Evolutionary conservation across 2,888 invertebrate genomes (phyloP), one percentile per base, ranked within the genome.

Genomic region (Liodrosophila aerea): DNA sequence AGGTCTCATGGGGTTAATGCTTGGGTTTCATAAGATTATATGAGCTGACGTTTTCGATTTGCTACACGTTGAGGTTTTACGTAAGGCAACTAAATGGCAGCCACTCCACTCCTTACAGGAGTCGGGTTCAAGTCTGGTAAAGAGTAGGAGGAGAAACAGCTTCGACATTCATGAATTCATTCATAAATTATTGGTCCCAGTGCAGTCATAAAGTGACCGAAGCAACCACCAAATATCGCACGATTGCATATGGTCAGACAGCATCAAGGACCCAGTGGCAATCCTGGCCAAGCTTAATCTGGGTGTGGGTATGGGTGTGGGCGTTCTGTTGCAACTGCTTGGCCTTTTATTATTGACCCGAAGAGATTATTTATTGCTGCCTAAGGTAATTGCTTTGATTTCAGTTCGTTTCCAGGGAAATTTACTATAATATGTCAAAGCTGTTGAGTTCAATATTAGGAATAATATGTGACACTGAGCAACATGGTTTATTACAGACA

Each of bases 121-220:
- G 22, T 22, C n/a, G n/a, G n/a, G n/a, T n/a, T n/a, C n/a, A n/a
- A n/a, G n/a, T n/a, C n/a, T n/a, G n/a, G n/a, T 1, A 5, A 15
- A 16, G 9, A 37, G 37, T 4, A 41, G 27, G 1, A 2, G 12
- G n/a, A 12, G 40, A 12, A 15, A 5, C 22, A 50, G 59, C 60
- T 85, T 77, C 68, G 74, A 74, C 76, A 87, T 87, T 85, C 73
- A 85, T 87, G 86, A 83, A 80, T 74, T 80, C 81, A 76, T 86
- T 76, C 80, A 85, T 86, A 83, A 87, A 77, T 86, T 87, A 86
- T 83, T 67, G 73, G 59, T 85, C 86, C 86, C 86, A 64, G 43
- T 68, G 75, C 85, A 83, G 75, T 68, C 84, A 83, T 87, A 87
- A 86, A 86, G 72, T 72, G 76, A 71, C 74, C 77, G 30, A 62